These are phyloP conservation scores for Bombylius major DNA, from an alignment of 2,888 invertebrate genomes.

Conservation along the genomic window DNA sequence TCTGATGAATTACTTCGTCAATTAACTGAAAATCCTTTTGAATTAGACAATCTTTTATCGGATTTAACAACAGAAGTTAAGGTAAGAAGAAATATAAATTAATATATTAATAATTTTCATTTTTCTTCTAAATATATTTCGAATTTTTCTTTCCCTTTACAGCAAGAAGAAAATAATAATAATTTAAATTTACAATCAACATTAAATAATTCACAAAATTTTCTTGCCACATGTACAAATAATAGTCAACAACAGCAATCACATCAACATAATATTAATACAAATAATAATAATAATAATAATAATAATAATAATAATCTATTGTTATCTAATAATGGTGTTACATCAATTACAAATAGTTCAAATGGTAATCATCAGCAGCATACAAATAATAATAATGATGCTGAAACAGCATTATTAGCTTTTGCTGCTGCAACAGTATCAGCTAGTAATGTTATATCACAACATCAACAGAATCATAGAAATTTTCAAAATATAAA, in stretches of 20 bases:
- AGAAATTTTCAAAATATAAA: slow-evolving; percentile 39
- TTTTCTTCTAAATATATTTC: slow-evolving; percentile 3
- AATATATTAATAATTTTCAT: not conserved
- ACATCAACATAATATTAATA: not conserved
- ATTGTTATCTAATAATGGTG: slow-evolving; percentile 3
- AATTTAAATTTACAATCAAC: slow-evolving; percentile 25
- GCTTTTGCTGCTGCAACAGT: slow-evolving; percentile 20
- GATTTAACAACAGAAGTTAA: slow-evolving; percentile 65
- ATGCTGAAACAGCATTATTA: slow-evolving; percentile 17
- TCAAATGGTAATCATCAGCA: slow-evolving; percentile 13
- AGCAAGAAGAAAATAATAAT: slow-evolving; percentile 36
- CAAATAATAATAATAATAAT: not conserved
- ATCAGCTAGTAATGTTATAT: slow-evolving; percentile 15
- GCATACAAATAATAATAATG: slow-evolving; percentile 13
- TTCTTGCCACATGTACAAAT: slow-evolving; percentile 19
- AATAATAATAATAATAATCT: slow-evolving; percentile 5
- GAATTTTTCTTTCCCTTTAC: slow-evolving; percentile 9
- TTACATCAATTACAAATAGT: slow-evolving; percentile 7
- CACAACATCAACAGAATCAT: slow-evolving; percentile 17
- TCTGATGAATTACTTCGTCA: slow-evolving; percentile 72
- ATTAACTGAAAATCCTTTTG: slow-evolving; percentile 71
- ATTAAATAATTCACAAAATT: slow-evolving; percentile 33
- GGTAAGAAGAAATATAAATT: slow-evolving; percentile 35
- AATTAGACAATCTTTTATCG: slow-evolving; percentile 70
- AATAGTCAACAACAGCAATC: slow-evolving; percentile 20